phyloP scores from a whole-genome alignment of 1,140 invertebrate species.

The Megalonaias nervosa region DNA sequence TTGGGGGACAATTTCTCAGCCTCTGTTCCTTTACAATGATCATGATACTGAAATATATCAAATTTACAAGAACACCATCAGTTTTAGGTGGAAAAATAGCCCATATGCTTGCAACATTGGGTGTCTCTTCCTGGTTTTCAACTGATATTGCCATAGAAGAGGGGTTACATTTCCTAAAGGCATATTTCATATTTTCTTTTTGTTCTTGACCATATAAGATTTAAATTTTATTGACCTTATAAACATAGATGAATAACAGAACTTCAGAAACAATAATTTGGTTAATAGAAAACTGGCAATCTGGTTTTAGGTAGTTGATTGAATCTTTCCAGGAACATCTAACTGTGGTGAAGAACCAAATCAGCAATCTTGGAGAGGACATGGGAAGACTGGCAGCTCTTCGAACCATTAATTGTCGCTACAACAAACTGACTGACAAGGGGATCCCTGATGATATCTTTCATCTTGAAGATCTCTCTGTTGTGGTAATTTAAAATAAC shows the following conservation, averaged over 20 bases:
- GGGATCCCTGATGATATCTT: slow-evolving; percentile 96
- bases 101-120: too few species aligned
- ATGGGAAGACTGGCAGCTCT: slow-evolving; percentile 91
- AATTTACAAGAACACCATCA: too few species aligned
- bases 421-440: slow-evolving; percentile 81
- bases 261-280: background rate
- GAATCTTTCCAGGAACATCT: slow-evolving; percentile 85
- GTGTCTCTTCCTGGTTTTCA: too few species aligned
- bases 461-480: slow-evolving; percentile 93
- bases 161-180: too few species aligned
- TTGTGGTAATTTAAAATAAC: slow-evolving; percentile 75
- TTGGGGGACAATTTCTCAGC: too few species aligned
- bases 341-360: slow-evolving; percentile 90
- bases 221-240: background rate
- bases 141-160: too few species aligned
- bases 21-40: too few species aligned
- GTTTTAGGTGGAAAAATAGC: too few species aligned
- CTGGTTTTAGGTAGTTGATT: background rate
- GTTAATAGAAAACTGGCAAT: background rate
- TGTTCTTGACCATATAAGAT: background rate
- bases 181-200: background rate
- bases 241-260: background rate
- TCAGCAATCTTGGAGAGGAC: slow-evolving; percentile 94
- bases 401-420: slow-evolving; percentile 91
- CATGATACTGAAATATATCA: too few species aligned